Evolutionary conservation across 2,888 invertebrate species (phyloP).

Genomic region (Noctua janthe): DNA sequence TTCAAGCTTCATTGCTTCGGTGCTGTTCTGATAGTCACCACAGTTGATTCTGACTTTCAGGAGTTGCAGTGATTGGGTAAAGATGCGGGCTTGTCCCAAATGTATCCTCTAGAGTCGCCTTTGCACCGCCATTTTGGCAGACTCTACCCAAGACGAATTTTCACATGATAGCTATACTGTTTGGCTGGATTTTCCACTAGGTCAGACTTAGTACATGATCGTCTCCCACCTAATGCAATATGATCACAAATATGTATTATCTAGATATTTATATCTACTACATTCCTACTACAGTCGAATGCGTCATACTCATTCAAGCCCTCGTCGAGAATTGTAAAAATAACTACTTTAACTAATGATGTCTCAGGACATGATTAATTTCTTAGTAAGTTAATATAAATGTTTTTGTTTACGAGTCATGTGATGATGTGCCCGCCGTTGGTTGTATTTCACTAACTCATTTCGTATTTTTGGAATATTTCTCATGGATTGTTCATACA

Average conservation of each 20-base stretch:
- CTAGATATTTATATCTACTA: conserved; percentile 16
- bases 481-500: conserved; percentile 19
- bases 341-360: conserved; percentile 40
- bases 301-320: conserved; percentile 57
- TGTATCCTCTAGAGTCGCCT: neutral
- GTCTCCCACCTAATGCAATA: neutral
- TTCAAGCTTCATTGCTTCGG: neutral
- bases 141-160: neutral
- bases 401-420: conserved; percentile 47
- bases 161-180: neutral
- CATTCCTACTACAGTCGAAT: conserved; percentile 41
- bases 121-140: neutral
- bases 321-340: conserved; percentile 44
- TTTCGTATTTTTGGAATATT: conserved; percentile 47
- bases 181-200: conserved; percentile 1
- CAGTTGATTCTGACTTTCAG: neutral
- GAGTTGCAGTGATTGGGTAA: neutral
- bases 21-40: neutral
- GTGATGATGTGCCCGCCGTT: conserved; percentile 24
- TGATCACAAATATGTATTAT: neutral
- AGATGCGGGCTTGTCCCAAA: neutral
- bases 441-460: conserved; percentile 24
- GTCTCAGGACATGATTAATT: conserved; percentile 54
- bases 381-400: conserved; percentile 35
- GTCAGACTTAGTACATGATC: neutral